Conservation (phyloP, 1,140 invertebrate genomes). For the Apis florea region DNA sequence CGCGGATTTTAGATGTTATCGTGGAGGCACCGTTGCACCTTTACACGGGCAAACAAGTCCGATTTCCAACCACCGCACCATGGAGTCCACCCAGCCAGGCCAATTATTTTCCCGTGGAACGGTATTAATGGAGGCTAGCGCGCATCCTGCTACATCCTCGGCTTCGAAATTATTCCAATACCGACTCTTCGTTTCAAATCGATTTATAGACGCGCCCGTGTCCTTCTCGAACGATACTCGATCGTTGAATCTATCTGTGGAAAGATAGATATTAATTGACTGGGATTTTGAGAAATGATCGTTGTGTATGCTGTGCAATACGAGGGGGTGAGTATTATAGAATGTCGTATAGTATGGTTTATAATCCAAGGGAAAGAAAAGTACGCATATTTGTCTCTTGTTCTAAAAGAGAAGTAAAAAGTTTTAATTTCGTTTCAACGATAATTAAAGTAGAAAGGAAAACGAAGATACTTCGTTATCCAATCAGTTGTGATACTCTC, state of each 20-base stretch:
- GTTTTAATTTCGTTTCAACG: no score
- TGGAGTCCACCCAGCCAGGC: constrained; percentile 5
- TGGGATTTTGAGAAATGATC: background rate
- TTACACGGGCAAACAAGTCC: constrained; percentile 30
- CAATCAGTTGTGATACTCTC: no score
- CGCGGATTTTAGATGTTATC: constrained; percentile 61
- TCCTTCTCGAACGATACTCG: constrained; percentile 17
- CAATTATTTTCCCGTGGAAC: constrained; percentile 53
- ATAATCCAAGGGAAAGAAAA: no score
- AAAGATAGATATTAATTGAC: constrained; percentile 15
- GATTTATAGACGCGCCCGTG: constrained; percentile 15
- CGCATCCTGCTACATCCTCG: background rate
- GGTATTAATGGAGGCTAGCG: constrained; percentile 61
- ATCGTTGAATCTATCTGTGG: background rate
- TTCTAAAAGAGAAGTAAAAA: no score
- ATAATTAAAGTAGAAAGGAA: no score
- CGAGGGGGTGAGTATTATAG: no score
- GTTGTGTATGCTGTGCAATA: background rate
- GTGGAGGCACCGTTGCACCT: constrained; percentile 36
- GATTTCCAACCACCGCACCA: constrained; percentile 28
- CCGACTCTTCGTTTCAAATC: constrained; percentile 16
- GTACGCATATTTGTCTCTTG: no score
- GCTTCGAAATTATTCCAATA: constrained; percentile 62
- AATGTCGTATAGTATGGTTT: background rate
- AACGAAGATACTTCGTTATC: no score